Conservation (phyloP, 2,113 vertebrate species). For the Ploceus nigricollis region DNA sequence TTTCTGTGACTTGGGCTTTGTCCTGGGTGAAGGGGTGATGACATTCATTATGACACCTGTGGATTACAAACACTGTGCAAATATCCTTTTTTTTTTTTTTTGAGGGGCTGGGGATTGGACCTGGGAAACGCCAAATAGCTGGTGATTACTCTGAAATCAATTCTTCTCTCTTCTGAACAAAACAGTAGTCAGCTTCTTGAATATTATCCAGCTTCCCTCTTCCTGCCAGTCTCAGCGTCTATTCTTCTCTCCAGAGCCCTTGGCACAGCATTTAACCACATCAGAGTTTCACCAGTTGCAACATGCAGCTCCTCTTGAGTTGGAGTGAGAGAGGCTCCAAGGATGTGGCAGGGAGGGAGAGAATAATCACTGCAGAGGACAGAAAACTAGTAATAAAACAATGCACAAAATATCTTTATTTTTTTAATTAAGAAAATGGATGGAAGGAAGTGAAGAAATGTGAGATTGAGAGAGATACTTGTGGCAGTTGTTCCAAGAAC, state of each 20-base stretch:
- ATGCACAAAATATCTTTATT: neutral
- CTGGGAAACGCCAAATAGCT: neutral
- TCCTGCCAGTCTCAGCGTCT: conserved; percentile 28
- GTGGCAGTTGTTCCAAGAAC: neutral
- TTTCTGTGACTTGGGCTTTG: neutral
- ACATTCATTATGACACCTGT: neutral
- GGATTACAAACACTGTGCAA: neutral
- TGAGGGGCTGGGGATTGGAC: neutral
- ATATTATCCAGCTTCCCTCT: conserved; percentile 50
- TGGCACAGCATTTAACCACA: conserved; percentile 25
- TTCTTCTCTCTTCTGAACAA: conserved; percentile 12
- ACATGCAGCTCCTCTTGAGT: conserved; percentile 9
- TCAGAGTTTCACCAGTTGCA: conserved; percentile 32
- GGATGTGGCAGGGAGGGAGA: neutral
- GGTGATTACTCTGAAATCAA: neutral
- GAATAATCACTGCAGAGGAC: neutral
- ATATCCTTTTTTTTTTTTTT: neutral
- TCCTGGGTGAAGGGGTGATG: neutral
- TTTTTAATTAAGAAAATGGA: neutral
- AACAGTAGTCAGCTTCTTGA: conserved; percentile 37
- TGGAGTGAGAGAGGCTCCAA: neutral
- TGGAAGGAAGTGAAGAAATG: neutral
- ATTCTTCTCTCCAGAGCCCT: conserved; percentile 3
- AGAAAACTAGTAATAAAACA: neutral
- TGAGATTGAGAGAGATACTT: neutral